These are phyloP conservation scores for Drosophila paulistorum DNA, from an alignment of 1,140 invertebrate genomes.

Conservation along the genomic window DNA sequence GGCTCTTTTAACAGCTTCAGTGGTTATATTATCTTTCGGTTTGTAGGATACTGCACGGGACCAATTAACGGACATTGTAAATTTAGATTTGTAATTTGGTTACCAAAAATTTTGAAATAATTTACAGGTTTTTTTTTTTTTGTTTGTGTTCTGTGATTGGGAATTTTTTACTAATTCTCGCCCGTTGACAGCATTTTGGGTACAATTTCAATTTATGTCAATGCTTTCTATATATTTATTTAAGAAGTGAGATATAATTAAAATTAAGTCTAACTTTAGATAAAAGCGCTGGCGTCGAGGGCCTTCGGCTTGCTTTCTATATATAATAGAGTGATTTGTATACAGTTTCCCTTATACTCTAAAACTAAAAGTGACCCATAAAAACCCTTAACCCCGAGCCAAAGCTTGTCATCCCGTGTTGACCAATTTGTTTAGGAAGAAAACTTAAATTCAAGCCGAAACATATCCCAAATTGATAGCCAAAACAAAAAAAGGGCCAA, in stretches of 20 bases:
- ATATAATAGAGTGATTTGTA: too few relatives aligned
- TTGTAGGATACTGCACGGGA: neutral
- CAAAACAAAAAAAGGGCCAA: neutral
- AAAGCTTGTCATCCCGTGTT: neutral
- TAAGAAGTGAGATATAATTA: too few relatives aligned
- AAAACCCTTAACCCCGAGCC: neutral
- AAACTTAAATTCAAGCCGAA: neutral
- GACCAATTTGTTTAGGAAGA: neutral
- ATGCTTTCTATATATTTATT: too few relatives aligned
- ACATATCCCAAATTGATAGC: constrained; percentile 2
- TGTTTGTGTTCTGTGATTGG: too few relatives aligned
- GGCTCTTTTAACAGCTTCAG: neutral
- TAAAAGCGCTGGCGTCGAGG: too few relatives aligned
- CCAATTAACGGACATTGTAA: neutral
- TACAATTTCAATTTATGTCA: too few relatives aligned
- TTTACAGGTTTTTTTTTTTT: neutral
- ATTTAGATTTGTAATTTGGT: neutral
- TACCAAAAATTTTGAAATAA: neutral
- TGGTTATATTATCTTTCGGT: neutral
- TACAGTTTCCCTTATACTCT: neutral
- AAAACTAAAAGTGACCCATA: neutral
- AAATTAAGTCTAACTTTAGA: too few relatives aligned
- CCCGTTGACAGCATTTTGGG: too few relatives aligned
- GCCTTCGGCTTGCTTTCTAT: too few relatives aligned
- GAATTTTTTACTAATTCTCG: too few relatives aligned